Conservation (phyloP, 2,888 invertebrate species). For the Julus scandinavius region DNA sequence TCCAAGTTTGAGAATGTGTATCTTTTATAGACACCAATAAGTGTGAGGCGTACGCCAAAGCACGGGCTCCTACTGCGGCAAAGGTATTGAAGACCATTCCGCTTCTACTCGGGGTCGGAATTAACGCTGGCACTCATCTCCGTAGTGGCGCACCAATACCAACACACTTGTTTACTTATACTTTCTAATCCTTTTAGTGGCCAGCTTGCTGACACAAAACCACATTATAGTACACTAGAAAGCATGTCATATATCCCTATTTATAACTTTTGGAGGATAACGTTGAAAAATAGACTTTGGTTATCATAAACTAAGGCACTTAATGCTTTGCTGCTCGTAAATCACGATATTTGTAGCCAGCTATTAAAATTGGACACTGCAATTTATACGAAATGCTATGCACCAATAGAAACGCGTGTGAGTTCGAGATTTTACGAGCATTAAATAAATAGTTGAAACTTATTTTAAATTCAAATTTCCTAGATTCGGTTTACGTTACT, state of each 20-base stretch:
- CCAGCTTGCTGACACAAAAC: constrained; percentile 46
- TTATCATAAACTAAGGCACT: constrained; percentile 10
- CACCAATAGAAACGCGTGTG: neutral
- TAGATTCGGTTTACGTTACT: no score
- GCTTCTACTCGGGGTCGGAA: neutral
- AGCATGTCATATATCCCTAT: constrained; percentile 52
- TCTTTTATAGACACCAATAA: neutral
- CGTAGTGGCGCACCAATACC: constrained; percentile 7
- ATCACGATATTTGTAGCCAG: neutral
- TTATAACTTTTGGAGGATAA: constrained; percentile 53
- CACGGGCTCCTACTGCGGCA: neutral
- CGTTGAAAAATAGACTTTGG: constrained; percentile 12
- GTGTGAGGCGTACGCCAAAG: neutral
- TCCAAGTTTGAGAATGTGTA: constrained; percentile 8
- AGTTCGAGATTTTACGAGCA: no score
- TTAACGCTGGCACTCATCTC: constrained; percentile 45
- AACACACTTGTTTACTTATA: constrained; percentile 50
- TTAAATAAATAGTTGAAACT: no score
- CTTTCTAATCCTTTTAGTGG: constrained; percentile 54
- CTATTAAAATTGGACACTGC: neutral
- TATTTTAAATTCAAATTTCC: no score
- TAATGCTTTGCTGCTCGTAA: neutral
- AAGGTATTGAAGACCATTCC: neutral
- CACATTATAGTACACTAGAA: constrained; percentile 48
- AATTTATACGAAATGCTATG: neutral